Percentiles rank a stretch among this genome's conserved stretches.
phyloP scores from a whole-genome alignment of 2,797 vertebrate genomes.

The Spondyliosoma cantharus region DNA sequence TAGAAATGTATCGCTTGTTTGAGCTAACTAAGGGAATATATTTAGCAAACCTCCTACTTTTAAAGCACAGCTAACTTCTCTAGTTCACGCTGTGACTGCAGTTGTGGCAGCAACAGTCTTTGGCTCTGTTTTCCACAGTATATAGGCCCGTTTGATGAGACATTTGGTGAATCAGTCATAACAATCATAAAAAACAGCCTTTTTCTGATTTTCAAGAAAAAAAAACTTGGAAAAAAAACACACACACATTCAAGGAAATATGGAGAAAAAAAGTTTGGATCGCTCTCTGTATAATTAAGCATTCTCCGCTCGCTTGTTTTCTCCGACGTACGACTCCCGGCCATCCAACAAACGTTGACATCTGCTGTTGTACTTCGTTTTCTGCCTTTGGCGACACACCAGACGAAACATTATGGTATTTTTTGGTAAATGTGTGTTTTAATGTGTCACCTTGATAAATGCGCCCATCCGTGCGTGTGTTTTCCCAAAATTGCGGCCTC shows the following conservation, averaged over 20 bases:
- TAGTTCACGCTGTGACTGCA: conserved; percentile 13
- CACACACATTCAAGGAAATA: conserved; percentile 38
- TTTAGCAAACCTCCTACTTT: neutral
- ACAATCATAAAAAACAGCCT: conserved; percentile 19
- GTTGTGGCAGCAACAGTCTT: neutral
- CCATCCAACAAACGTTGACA: conserved; percentile 73
- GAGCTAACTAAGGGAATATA: neutral
- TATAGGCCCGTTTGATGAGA: neutral
- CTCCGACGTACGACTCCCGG: conserved; percentile 45
- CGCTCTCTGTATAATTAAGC: conserved; percentile 58
- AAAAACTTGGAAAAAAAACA: conserved; percentile 14
- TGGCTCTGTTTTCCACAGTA: neutral
- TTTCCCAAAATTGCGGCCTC: conserved; percentile 72
- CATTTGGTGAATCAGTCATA: conserved; percentile 18
- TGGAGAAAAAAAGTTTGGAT: conserved; percentile 41
- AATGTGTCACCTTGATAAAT: conserved; percentile 83
- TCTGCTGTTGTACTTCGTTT: conserved; percentile 76
- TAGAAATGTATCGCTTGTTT: neutral
- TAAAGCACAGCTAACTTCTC: neutral
- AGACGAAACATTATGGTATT: conserved; percentile 78
- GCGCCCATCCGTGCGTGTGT: conserved; percentile 64
- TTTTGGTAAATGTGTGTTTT: conserved; percentile 78
- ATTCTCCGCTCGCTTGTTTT: conserved; percentile 54
- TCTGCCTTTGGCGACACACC: conserved; percentile 76
- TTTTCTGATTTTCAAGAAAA: conserved; percentile 9